Percentiles rank a stretch among this genome's conserved stretches.
Conservation (phyloP, 2,797 vertebrate species). For the Chelonia mydas region DNA sequence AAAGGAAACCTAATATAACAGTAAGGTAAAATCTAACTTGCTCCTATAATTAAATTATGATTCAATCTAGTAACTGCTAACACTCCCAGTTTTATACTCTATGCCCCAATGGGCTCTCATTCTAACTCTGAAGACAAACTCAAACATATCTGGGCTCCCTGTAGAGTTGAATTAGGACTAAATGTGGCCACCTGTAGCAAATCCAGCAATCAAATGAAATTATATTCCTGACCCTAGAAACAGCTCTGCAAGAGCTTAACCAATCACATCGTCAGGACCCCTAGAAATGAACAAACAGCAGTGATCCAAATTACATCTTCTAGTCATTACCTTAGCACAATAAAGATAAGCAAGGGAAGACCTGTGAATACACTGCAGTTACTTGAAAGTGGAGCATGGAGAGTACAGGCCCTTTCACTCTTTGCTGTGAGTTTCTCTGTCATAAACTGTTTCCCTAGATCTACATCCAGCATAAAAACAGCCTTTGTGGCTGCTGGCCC, state of each 20-base stretch:
- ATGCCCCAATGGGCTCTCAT: not conserved
- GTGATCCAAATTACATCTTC: not conserved
- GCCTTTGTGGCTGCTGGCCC: not conserved
- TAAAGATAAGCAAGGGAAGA: fast-evolving
- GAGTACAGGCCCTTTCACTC: not conserved
- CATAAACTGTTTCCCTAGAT: not conserved
- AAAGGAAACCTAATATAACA: not conserved
- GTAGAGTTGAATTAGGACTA: not conserved
- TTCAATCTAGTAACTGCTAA: constrained; percentile 16
- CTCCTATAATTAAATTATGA: not conserved
- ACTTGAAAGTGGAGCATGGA: not conserved
- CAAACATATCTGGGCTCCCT: not conserved
- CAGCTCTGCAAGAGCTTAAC: not conserved
- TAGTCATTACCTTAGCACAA: not conserved
- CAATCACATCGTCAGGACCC: not conserved
- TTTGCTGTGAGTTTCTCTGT: not conserved
- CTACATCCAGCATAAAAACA: not conserved
- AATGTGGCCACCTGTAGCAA: not conserved
- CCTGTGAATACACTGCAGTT: not conserved
- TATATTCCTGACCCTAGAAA: not conserved
- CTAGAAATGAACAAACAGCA: not conserved
- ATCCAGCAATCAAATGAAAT: not conserved
- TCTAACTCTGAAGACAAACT: not conserved
- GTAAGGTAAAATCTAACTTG: not conserved
- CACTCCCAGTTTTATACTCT: not conserved